Evolutionary conservation across 2,888 invertebrate genomes (phyloP), one percentile per base, ranked within the genome.

Genomic region (Mythimna loreyi): DNA sequence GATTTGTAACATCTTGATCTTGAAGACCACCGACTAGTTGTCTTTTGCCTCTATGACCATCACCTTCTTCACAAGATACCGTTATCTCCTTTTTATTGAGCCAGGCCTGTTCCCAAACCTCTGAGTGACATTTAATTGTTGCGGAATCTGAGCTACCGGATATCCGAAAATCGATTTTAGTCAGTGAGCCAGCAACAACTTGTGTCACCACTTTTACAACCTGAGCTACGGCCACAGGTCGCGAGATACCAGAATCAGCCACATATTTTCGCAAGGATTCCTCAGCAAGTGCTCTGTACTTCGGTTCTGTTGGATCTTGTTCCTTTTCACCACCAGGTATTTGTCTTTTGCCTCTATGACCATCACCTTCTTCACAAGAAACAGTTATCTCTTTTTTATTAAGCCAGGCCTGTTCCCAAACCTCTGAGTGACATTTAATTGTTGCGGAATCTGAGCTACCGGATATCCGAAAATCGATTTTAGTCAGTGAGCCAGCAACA

Each of bases 221-320:
- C 45, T 21, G 49, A 0, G 75, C 59, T 4, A 86, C 58, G 63
- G 49, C 65, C 21, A 82, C 75, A 6, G 52, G 19, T 21, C 71
- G 30, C 0, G 62, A 23, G 3, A 45, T 74, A 13, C 83, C 84
- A 21, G 65, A 58, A 33, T 62, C 65, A 16, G 47, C 13, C 5
- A 81, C 57, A 63, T 88, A 88, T 58, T 89, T 84, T 40, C 68
- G 60, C 49, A 89, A 63, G 1, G 87, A 88, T 67, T 88, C 81
- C 45, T 86, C 69, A 3, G 85, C 87, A 40, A 89, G 70, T 9
- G 66, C 21, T 63, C 56, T 61, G 66, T 84, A 84, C 57, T 68
- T 33, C 1, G 86, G 86, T 84, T 13, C 88, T 77, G 78, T 80
- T 2, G 84, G 77, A 65, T 87, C 75, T 67, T 28, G 62, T 13